Evolutionary conservation across 2,797 vertebrate species (phyloP).

Genomic region (Acomys russatus): DNA sequence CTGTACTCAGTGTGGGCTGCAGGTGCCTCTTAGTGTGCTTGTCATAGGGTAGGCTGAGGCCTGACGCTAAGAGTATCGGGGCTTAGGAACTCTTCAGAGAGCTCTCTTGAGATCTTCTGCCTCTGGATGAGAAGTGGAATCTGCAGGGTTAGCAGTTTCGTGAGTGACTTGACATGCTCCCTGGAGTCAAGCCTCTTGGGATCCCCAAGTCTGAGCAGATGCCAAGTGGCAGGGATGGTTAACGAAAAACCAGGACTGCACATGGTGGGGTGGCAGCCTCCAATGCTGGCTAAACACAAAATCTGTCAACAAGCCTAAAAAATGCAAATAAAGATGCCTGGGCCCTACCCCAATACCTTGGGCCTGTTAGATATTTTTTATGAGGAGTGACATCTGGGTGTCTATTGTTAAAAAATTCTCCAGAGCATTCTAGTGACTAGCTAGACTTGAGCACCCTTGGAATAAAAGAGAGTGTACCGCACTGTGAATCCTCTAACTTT

Average conservation of each 20-base stretch:
- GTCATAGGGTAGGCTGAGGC: neutral
- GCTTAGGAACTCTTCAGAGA: neutral
- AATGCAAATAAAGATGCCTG: neutral
- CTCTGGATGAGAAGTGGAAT: neutral
- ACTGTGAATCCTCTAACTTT: neutral
- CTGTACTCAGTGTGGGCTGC: neutral
- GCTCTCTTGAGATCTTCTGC: neutral
- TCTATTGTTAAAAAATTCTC: slow-evolving; percentile 23
- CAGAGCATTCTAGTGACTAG: neutral
- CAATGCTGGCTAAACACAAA: neutral
- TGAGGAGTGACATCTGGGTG: neutral
- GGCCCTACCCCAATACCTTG: neutral
- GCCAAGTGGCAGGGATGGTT: neutral
- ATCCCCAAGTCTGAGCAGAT: neutral
- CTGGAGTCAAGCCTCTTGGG: neutral
- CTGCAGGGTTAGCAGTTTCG: neutral
- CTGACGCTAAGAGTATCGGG: neutral
- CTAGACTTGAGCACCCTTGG: neutral
- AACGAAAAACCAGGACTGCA: neutral
- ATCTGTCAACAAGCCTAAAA: neutral
- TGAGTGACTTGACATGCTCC: neutral
- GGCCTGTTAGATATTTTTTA: neutral
- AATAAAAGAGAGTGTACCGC: neutral
- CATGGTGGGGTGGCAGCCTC: neutral
- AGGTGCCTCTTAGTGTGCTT: neutral